Conservation (phyloP, 2,888 invertebrate species). For the Phrixothrix hirtus region DNA sequence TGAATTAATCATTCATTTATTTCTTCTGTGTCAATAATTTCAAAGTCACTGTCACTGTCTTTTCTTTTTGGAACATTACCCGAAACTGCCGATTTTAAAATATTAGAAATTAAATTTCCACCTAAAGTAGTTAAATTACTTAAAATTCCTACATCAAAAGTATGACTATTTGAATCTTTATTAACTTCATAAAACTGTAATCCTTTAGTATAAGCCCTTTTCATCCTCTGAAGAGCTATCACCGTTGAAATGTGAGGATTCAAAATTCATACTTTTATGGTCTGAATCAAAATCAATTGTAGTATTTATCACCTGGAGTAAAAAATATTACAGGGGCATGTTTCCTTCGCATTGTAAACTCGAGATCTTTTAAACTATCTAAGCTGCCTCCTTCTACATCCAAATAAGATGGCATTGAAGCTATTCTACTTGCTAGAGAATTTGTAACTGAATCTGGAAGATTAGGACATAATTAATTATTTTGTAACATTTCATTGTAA, state of each 20-base stretch:
- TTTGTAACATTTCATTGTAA: too few relatives aligned
- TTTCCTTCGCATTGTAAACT: conserved; percentile 38
- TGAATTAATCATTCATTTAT: conserved; percentile 36
- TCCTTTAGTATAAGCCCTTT: conserved; percentile 45
- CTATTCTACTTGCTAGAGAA: conserved; percentile 49
- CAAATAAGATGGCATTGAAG: conserved; percentile 53
- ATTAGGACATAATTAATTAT: too few relatives aligned
- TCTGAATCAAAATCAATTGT: conserved; percentile 52
- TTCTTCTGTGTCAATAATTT: conserved; percentile 49
- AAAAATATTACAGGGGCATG: conserved; percentile 17
- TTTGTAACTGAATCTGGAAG: conserved; percentile 53
- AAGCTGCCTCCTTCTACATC: conserved; percentile 48
- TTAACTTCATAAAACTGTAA: conserved; percentile 44
- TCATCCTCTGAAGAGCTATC: conserved; percentile 53
- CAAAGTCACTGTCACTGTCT: conserved; percentile 52
- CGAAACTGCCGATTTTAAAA: conserved; percentile 27
- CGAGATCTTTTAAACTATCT: conserved; percentile 47
- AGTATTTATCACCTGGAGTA: conserved; percentile 43
- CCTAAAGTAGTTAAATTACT: conserved; percentile 35
- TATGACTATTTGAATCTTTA: not conserved
- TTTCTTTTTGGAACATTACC: conserved; percentile 36
- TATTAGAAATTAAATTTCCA: conserved; percentile 35
- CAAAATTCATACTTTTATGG: conserved; percentile 50
- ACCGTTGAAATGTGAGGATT: conserved; percentile 53
- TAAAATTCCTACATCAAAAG: conserved; percentile 36